These are phyloP conservation scores for Danio aesculapii DNA, from an alignment of 2,797 vertebrate species.

Conservation along the genomic window DNA sequence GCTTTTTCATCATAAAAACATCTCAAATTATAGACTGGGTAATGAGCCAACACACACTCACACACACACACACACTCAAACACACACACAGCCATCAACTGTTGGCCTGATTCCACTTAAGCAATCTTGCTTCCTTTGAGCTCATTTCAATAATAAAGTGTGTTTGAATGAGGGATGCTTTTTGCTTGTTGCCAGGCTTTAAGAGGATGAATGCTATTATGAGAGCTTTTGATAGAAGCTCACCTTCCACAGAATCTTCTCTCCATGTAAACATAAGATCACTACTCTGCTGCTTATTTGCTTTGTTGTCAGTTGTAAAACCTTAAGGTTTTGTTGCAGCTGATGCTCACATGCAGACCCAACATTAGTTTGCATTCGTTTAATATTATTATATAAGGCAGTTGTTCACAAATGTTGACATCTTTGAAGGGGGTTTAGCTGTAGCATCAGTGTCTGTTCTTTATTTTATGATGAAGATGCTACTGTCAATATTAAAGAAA, in stretches of 20 bases:
- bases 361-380: too few species aligned
- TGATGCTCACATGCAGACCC: too few species aligned
- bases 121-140: constrained; percentile 52
- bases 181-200: constrained; percentile 48
- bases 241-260: constrained; percentile 32
- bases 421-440: too few species aligned
- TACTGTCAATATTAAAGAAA: too few species aligned
- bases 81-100: constrained; percentile 36
- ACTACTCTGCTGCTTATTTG: background rate
- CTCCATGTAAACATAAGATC: constrained; percentile 32
- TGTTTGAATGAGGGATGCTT: constrained; percentile 51
- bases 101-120: constrained; percentile 45
- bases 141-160: constrained; percentile 55
- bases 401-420: too few species aligned
- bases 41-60: constrained; percentile 25
- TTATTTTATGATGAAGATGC: too few species aligned
- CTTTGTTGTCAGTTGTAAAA: constrained; percentile 16
- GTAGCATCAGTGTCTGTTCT: too few species aligned
- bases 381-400: too few species aligned
- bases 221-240: constrained; percentile 47
- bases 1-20: constrained; percentile 52
- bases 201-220: constrained; percentile 52
- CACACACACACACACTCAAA: background rate
- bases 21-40: constrained; percentile 47
- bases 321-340: background rate